Base-by-base conservation (phyloP, 2,113 vertebrate genomes). In the Psittacus erithacus region DNA sequence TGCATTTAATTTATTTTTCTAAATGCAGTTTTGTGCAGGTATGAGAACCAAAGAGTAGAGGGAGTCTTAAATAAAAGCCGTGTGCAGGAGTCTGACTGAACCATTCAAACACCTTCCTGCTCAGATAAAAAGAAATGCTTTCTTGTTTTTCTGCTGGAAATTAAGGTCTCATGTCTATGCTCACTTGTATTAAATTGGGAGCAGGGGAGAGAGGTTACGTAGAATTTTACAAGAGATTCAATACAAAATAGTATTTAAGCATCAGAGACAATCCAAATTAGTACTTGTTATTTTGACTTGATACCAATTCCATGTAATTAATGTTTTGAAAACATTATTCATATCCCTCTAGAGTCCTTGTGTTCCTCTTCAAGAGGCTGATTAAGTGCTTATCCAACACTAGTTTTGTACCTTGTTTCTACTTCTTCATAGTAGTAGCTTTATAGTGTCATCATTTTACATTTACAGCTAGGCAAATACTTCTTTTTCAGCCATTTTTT, bases 141-240 rank as follows among this genome's bases (percentile, higher is more conserved):
- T 22, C 10, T 4, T 70, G 31, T n/a, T 91, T 86, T 90, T 33
- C 22, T 63, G 5, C 13, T 84, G 43, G 50, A 67, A 88, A 35
- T 33, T 0, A 63, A 86, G 9, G 12, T 85, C 10, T 62, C 28
- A 3, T 17, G 75, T 78, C 49, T 59, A 50, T 16, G 7, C 41
- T 44, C 49, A 41, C 6, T 70, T 68, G 7, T 31, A 31, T 19
- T 47, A 67, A 11, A 20, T 11, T 6, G 57, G 57, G 33, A 24
- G 33, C 35, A 17, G 1, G 0, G 6, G 8, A 5, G 12, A 10
- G 12, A 41, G 2, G 2, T 62, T 68, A 10, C 28, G 33, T 59
- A 82, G 44, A 14, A 43, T 79, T 86, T 93, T 11, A 19, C 23
- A 69, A 86, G 55, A 35, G 22, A 13, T 71, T 31, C 25, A 62